Evolutionary conservation across 1,140 invertebrate species (phyloP), one percentile per base, ranked within the genome.

Genomic region (Leptestheria dahalacensis): DNA sequence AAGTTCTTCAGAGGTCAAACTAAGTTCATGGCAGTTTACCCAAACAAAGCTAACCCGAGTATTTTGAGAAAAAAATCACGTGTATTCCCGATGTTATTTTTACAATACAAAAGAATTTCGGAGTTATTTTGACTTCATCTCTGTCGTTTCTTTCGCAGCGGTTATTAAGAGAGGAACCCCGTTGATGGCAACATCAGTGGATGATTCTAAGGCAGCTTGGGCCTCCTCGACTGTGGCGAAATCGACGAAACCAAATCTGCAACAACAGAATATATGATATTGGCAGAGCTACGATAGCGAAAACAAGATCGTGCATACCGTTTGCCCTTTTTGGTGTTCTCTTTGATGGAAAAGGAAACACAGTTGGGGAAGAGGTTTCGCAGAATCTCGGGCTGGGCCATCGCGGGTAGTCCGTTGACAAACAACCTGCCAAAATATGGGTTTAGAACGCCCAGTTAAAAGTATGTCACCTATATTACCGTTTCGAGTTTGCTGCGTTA

Each of bases 191-290:
- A 56, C 18, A 20, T 26, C 15, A 15, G 23, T 56, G 15, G 53
- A 56, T 20, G 28, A 33, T 12, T 25, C 41, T 25, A 56, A 28
- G 21, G 53, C 53, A 21, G 28, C 26, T 29, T 21, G 53, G 23
- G 53, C 20, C 20, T 33, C 23, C 15, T 56, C 53, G 12, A 41
- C 26, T 18, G 53, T 33, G 11, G 28, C 53, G 18, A 56, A 56
- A 12, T 56, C 53, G 41, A 56, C 53, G n/a, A 56, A 56, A 6
- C 26, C 53, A 25, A 20, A 41, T 11, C 53, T 56, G 53, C 11
- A 9, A 25, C 21, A 20, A 18, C 2, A 21, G 15, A 4, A 12
- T 2, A 56, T 23, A 12, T 28, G 41, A 56, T 3, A 28, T 1
- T 24, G 18, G 18, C 12, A 6, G 11, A 10, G 21, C 18, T 9